Percentiles rank a stretch among this genome's conserved stretches.
These are phyloP conservation scores for Sternotherus odoratus DNA, from an alignment of 2,797 vertebrate genomes.

Conservation along the genomic window DNA sequence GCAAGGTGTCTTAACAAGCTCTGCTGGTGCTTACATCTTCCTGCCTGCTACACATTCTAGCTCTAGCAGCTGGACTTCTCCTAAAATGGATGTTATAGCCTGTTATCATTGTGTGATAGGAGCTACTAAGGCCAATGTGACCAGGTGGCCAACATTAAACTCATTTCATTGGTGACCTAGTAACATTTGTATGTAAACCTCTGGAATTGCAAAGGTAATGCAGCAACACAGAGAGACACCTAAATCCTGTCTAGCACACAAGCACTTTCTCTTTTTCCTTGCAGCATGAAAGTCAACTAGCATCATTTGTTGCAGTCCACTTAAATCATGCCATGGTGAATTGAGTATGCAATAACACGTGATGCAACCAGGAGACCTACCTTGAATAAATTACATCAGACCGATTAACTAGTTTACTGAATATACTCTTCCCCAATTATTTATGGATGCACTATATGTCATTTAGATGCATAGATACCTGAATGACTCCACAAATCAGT, in stretches of 20 bases:
- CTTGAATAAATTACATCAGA: background rate
- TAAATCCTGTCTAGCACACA: background rate
- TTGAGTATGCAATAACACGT: fast-evolving
- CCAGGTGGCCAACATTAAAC: background rate
- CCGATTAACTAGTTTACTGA: background rate
- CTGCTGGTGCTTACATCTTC: background rate
- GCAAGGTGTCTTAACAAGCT: background rate
- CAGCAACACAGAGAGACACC: background rate
- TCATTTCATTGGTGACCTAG: background rate
- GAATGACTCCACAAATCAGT: background rate
- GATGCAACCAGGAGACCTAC: background rate
- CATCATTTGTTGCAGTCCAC: background rate
- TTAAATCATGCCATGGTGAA: background rate
- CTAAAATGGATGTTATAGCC: background rate
- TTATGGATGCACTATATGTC: background rate
- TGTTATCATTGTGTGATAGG: background rate
- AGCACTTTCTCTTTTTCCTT: background rate
- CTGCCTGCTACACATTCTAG: background rate
- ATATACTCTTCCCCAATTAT: background rate
- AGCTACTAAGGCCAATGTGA: background rate
- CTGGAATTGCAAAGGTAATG: background rate
- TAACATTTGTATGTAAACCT: background rate
- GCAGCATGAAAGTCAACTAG: background rate
- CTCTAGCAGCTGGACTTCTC: background rate
- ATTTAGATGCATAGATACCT: background rate